Base-by-base conservation (phyloP, 2,113 vertebrate genomes). In the Hippoglossus stenolepis region DNA sequence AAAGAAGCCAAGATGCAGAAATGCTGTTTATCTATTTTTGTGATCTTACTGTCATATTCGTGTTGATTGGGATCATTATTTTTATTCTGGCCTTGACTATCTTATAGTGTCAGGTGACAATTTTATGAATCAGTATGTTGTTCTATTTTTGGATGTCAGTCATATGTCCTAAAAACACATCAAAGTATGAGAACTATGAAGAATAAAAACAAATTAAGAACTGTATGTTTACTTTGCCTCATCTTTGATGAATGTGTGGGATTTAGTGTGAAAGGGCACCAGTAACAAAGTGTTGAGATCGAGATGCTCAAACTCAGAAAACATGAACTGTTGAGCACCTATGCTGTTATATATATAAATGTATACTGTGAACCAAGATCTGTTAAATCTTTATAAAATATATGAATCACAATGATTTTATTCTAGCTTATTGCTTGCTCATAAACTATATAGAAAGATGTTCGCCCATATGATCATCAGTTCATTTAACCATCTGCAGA, bases 111-210 rank as follows among this genome's bases (percentile, higher is more conserved):
- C 53, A 74, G 12, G 54, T 77, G 56, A 53, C 14, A 49, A 7
- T 74, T 75, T 66, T 65, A 67, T 75, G 43, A 66, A 68, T 74
- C 63, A 62, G 17, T 60, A 17, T 64, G 58, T 38, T 64, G 58
- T 40, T 54, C 35, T 66, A 21, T 71, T 62, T 70, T 47, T 20
- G 10, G 40, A 70, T 73, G 0, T 12, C 65, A 47, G 17, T 66
- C 9, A 61, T 23, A 23, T 49, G 54, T 68, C 45, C 40, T 0
- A 45, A 24, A 62, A 53, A 35, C 20, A 23, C 13, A 26, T 45
- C 20, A 67, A 72, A 59, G 1, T 51, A 3, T 65, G 62, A 67
- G 3, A 70, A 60, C 45, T 20, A 8, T 65, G 3, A 64, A 69
- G 23, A 79, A 74, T 67, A 43, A 53, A 74, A 47, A 35, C 18